Evolutionary conservation across 2,888 invertebrate genomes (phyloP).

Genomic region (Amblyteles armatorius): DNA sequence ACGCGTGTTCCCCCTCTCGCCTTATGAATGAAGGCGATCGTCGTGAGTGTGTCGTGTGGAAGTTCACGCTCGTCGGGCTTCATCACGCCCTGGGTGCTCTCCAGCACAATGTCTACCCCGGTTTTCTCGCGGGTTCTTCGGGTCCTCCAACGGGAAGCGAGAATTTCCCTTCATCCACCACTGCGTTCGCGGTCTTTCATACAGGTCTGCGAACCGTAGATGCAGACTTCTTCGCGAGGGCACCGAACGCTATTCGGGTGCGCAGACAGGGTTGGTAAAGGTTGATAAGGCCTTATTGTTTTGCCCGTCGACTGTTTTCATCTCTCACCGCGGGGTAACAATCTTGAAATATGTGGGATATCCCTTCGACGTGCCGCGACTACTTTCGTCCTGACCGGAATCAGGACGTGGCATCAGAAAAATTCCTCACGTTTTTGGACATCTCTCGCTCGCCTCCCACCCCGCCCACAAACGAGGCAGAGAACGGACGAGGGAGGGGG

Average conservation of each 20-base stretch:
- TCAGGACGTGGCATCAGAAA: neutral
- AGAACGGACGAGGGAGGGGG: neutral
- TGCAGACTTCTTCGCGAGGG: neutral
- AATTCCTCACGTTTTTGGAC: slow-evolving; percentile 12
- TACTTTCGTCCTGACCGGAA: neutral
- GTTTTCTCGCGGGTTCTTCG: neutral
- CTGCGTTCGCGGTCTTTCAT: neutral
- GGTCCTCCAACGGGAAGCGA: neutral
- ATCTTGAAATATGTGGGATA: slow-evolving; percentile 24
- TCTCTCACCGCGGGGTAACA: slow-evolving; percentile 13
- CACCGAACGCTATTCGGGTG: neutral
- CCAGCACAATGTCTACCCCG: neutral
- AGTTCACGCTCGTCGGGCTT: slow-evolving; percentile 8
- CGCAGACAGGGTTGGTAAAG: neutral
- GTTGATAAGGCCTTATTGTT: slow-evolving; percentile 6
- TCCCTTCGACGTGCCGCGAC: slow-evolving; percentile 13
- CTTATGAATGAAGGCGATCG: slow-evolving; percentile 42
- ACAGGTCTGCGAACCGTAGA: neutral
- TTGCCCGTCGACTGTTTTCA: neutral
- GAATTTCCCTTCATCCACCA: neutral
- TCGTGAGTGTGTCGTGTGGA: slow-evolving; percentile 20
- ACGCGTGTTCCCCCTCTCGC: slow-evolving; percentile 36
- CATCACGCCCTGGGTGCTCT: neutral
- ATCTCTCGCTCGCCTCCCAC: neutral
- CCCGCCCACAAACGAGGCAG: neutral